Conservation (phyloP, 1,140 invertebrate genomes). For the Trigoniulus corallinus region DNA sequence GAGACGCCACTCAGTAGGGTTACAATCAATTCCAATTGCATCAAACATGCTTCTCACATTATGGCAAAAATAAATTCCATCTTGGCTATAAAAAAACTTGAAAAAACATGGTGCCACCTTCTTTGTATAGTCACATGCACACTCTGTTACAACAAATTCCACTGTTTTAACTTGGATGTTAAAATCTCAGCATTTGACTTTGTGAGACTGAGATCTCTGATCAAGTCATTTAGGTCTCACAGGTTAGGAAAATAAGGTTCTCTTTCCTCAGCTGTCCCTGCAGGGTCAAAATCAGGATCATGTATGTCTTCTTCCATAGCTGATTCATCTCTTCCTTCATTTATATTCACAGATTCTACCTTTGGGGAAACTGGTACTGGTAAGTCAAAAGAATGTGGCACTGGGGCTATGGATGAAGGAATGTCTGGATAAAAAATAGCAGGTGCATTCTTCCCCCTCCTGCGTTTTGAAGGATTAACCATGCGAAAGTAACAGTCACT, state of each 20-base stretch:
- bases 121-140: not conserved
- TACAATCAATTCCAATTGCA: conserved; percentile 17
- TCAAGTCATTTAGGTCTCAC: not conserved
- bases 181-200: conserved; percentile 2
- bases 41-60: conserved; percentile 15
- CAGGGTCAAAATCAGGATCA: not conserved
- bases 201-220: not conserved
- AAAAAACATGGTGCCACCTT: not conserved
- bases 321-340: not conserved
- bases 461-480: too few relatives aligned
- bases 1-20: too few relatives aligned
- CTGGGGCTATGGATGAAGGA: too few relatives aligned
- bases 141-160: not conserved
- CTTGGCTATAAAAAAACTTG: conserved; percentile 13
- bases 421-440: too few relatives aligned
- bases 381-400: too few relatives aligned
- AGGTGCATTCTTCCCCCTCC: too few relatives aligned
- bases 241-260: too few relatives aligned
- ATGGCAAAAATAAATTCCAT: too few relatives aligned
- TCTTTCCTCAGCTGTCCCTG: not conserved
- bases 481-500: not conserved
- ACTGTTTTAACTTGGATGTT: not conserved
- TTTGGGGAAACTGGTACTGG: too few relatives aligned
- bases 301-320: too few relatives aligned
- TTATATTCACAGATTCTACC: too few relatives aligned